phyloP scores from a whole-genome alignment of 1,140 invertebrate species.

The Apis laboriosa region DNA sequence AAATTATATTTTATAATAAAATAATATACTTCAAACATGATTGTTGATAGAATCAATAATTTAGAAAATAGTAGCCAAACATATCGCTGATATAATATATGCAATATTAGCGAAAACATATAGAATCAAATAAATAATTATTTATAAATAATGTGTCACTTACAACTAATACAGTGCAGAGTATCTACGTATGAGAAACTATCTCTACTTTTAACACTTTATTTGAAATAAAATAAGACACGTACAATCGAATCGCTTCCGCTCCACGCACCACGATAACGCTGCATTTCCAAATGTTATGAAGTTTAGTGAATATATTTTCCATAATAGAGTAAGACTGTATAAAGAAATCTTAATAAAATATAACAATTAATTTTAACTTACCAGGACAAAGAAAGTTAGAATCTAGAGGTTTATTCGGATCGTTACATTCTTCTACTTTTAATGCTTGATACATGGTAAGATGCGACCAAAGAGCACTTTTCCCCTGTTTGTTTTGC shows the following conservation, averaged over 20 bases:
- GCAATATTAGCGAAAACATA: constrained; percentile 17
- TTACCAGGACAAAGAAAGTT: constrained; percentile 92
- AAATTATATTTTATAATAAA: neutral
- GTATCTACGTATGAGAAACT: constrained; percentile 65
- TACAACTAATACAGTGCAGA: constrained; percentile 64
- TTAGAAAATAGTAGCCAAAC: constrained; percentile 8
- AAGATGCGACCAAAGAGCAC: constrained; percentile 96
- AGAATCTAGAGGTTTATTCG: constrained; percentile 88
- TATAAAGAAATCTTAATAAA: constrained; percentile 19
- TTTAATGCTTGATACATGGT: constrained; percentile 90
- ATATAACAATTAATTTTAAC: constrained; percentile 48
- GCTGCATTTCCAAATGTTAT: constrained; percentile 83
- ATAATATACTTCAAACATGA: neutral
- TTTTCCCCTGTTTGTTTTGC: constrained; percentile 97
- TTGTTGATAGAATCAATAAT: neutral
- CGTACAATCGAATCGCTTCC: constrained; percentile 94
- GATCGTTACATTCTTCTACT: constrained; percentile 89
- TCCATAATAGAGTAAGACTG: neutral
- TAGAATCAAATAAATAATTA: constrained; percentile 42
- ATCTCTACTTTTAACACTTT: constrained; percentile 66
- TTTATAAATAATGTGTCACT: constrained; percentile 54
- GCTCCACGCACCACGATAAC: constrained; percentile 93
- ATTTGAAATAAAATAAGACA: constrained; percentile 73
- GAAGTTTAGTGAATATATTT: constrained; percentile 22
- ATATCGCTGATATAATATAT: neutral